Evolutionary conservation across 92 coral and sea anemone genomes (phyloP), one percentile per base, ranked within the genome.

Genomic region (Parazoanthus darwini): DNA sequence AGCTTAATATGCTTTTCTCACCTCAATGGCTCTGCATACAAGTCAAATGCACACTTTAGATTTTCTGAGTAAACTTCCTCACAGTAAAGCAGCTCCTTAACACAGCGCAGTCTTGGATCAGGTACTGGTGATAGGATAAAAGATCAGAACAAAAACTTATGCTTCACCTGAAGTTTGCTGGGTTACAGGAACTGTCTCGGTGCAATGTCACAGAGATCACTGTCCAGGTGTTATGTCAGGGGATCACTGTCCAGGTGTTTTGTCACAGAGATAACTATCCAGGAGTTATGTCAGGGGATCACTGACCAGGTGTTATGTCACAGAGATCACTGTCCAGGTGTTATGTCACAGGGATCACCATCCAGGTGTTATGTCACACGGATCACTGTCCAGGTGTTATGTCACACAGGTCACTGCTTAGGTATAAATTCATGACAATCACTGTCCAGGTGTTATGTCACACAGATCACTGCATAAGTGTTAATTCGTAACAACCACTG

Each of bases 21-120:
- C 99, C 89, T 95, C 20, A 97, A 70, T 54, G 59, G 59, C 59
- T 97, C 99, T 18, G 96, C 98, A 96, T 97, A 97, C 9, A 97
- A 90, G 35, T 94, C 99, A 86, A 97, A 90, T 68, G 92, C 78
- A 82, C 92, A 86, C 78, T 93, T 97, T 46, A 97, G 91, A 67
- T 90, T 91, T 22, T 92, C 96, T 68, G 90, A 68, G 91, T 94
- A 97, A 18, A 86, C 78, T 86, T 94, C 98, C 79, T 95, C 98
- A 74, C 91, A 89, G 85, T 91, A 91, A 48, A 91, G 89, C 72
- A 97, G 86, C 86, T 93, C 95, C 89, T 93, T 97, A 6, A 95
- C 96, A 89, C 95, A 94, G 68, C 94, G 92, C 38, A 97, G 92
- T 76, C 96, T 91, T 23, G 95, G 94, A 80, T 97, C 99, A 68